Evolutionary conservation across 2,113 vertebrate species (phyloP).

Genomic region (Phoenicopterus ruber): DNA sequence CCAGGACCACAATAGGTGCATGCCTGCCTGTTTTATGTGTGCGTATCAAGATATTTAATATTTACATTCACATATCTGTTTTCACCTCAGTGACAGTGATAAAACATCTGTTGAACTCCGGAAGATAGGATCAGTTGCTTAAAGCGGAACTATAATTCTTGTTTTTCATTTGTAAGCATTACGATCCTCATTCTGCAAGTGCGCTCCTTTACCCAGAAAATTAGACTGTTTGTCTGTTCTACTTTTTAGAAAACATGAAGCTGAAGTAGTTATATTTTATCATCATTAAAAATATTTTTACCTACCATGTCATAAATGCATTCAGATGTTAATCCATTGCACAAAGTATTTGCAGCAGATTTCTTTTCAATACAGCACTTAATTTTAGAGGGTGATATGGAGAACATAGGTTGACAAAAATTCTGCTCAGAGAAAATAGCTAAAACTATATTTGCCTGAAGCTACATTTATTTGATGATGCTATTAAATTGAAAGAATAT

Average conservation of each 20-base stretch:
- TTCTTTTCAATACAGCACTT: not conserved
- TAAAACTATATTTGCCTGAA: not conserved
- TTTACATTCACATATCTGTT: not conserved
- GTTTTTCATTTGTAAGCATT: not conserved
- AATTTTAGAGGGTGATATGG: not conserved
- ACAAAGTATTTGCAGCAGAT: not conserved
- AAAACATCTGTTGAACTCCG: not conserved
- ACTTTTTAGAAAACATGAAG: not conserved
- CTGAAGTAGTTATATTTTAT: not conserved
- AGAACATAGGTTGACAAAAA: not conserved
- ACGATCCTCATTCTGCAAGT: not conserved
- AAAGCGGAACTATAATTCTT: not conserved
- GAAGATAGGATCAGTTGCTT: not conserved
- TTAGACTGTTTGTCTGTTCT: not conserved
- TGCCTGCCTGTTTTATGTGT: not conserved
- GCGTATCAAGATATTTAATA: not conserved
- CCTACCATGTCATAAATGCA: not conserved
- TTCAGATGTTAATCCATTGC: not conserved
- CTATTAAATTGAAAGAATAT: constrained; percentile 55
- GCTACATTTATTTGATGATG: not conserved
- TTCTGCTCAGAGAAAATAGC: not conserved
- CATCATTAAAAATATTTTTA: not conserved
- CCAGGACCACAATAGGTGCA: not conserved
- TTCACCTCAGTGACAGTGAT: not conserved
- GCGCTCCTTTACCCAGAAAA: not conserved